Conservation (phyloP, 1,140 invertebrate genomes). For the Cydia fagiglandana region DNA sequence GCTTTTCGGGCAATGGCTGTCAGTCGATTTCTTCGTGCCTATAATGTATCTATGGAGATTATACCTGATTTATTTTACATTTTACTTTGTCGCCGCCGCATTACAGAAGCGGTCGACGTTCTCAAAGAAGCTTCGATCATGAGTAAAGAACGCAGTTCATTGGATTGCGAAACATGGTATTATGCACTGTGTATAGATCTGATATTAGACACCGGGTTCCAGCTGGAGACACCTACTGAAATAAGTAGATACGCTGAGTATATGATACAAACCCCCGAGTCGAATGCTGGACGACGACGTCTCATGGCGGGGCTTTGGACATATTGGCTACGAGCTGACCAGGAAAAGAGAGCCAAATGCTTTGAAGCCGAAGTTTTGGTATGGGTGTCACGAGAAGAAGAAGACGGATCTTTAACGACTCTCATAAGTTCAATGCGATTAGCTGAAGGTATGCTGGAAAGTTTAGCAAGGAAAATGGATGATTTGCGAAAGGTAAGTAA, state of each 20-base stretch:
- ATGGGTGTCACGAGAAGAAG: slow-evolving; percentile 49
- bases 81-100: slow-evolving; percentile 60
- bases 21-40: slow-evolving; percentile 64
- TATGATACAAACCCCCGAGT: slow-evolving; percentile 48
- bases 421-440: slow-evolving; percentile 63
- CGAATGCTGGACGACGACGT: slow-evolving; percentile 51
- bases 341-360: slow-evolving; percentile 55
- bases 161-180: slow-evolving; percentile 69
- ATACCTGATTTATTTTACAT: slow-evolving; percentile 71
- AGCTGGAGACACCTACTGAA: slow-evolving; percentile 62
- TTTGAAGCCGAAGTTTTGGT: slow-evolving; percentile 65
- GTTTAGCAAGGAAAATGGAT: slow-evolving; percentile 68
- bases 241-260: slow-evolving; percentile 62
- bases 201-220: slow-evolving; percentile 73
- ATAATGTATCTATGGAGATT: slow-evolving; percentile 63
- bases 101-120: slow-evolving; percentile 68
- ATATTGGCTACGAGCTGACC: slow-evolving; percentile 63
- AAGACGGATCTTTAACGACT: slow-evolving; percentile 52
- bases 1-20: slow-evolving; percentile 67
- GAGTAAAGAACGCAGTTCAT: slow-evolving; percentile 47
- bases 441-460: slow-evolving; percentile 70
- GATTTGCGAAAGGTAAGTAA: slow-evolving; percentile 65
- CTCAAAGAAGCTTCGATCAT: slow-evolving; percentile 53
- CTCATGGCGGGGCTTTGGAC: slow-evolving; percentile 65
- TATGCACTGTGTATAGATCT: slow-evolving; percentile 74